phyloP scores from a whole-genome alignment of 1,140 invertebrate species.

The Anoplolepis gracilipes region DNA sequence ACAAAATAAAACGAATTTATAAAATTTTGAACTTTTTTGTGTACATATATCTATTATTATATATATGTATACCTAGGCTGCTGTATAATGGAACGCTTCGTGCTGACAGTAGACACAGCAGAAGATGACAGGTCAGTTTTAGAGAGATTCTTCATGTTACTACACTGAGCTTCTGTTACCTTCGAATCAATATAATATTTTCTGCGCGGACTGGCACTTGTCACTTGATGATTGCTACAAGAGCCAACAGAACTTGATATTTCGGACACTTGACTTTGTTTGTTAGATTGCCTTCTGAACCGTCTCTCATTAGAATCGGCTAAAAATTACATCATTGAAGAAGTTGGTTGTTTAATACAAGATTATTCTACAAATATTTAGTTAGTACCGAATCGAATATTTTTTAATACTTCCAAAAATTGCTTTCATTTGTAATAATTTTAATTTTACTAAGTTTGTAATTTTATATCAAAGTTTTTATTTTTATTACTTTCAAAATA shows the following conservation, averaged over 20 bases:
- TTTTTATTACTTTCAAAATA: too few species aligned
- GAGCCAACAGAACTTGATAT: constrained; percentile 62
- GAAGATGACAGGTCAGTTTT: constrained; percentile 63
- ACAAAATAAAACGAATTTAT: background rate
- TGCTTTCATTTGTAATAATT: too few species aligned
- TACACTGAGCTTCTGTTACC: constrained; percentile 29
- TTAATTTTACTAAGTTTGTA: too few species aligned
- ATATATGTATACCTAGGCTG: constrained; percentile 60
- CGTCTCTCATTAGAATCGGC: constrained; percentile 65
- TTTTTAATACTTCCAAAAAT: too few species aligned
- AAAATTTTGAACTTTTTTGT: background rate
- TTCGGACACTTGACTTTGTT: constrained; percentile 65
- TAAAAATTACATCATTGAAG: constrained; percentile 53
- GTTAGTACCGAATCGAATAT: too few species aligned
- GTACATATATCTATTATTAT: background rate
- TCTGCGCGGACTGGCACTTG: constrained; percentile 55
- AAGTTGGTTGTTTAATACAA: too few species aligned
- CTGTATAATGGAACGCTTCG: constrained; percentile 55
- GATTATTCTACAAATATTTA: too few species aligned
- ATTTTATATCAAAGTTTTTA: too few species aligned
- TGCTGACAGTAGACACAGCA: constrained; percentile 26
- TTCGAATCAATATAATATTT: constrained; percentile 63
- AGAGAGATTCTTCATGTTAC: constrained; percentile 47
- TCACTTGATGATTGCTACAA: constrained; percentile 55
- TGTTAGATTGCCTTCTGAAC: constrained; percentile 68